A percentile compares a stretch with the other conserved stretches of the same genome.
Evolutionary conservation across 92 coral and sea anemone genomes (phyloP).

Genomic region (Epizoanthus scotinus): DNA sequence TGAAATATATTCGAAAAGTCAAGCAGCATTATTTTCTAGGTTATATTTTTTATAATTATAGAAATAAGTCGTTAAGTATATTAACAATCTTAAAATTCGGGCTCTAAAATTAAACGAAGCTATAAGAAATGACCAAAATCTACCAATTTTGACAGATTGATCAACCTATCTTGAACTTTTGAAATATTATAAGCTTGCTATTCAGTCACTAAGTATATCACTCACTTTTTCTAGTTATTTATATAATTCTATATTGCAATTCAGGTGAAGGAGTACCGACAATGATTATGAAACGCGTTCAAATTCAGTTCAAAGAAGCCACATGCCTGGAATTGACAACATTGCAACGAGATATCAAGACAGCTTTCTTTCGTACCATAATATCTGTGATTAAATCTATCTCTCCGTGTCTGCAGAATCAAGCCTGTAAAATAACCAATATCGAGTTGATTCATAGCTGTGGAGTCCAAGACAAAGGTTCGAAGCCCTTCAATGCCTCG

Average conservation of each 20-base stretch:
- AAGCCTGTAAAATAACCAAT: conserved; percentile 6
- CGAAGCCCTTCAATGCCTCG: conserved; percentile 12
- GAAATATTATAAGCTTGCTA: no score
- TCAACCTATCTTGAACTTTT: no score
- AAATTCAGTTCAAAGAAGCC: conserved; percentile 2
- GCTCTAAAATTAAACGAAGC: no score
- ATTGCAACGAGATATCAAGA: background rate
- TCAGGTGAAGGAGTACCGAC: conserved; percentile 7
- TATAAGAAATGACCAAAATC: no score
- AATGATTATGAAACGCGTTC: conserved; percentile 4
- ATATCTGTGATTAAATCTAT: background rate
- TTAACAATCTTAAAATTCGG: no score
- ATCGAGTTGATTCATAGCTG: conserved; percentile 10
- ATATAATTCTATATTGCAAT: background rate
- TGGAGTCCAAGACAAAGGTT: background rate
- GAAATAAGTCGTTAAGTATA: no score
- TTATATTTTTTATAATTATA: no score
- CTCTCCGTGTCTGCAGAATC: conserved; percentile 12
- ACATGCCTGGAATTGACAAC: background rate
- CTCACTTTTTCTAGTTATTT: background rate
- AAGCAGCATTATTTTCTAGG: no score
- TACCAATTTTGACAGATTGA: no score
- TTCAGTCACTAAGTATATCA: no score
- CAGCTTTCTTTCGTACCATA: background rate
- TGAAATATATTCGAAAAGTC: no score